Percentiles rank a stretch among this genome's conserved stretches.
Evolutionary conservation across 2,888 invertebrate genomes (phyloP).

Genomic region (Torymus aiolomorphi): DNA sequence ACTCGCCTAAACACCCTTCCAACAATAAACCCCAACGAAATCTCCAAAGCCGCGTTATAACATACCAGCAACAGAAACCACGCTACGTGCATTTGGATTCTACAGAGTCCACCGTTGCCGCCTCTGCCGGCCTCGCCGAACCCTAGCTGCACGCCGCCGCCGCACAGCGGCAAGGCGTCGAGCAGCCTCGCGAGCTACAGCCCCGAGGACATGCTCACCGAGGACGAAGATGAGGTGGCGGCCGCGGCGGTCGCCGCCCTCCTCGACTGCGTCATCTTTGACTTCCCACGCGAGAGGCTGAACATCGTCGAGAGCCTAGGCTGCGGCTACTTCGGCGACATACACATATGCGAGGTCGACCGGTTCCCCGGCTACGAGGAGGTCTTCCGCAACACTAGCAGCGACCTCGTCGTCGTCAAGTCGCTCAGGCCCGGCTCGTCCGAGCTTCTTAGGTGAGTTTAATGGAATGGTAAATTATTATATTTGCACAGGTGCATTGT

Average conservation of each 20-base stretch:
- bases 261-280: conserved; percentile 71
- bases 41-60: neutral
- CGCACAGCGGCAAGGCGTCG: conserved; percentile 73
- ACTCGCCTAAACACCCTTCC: no score
- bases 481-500: no score
- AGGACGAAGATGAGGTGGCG: conserved; percentile 76
- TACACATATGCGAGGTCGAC: conserved; percentile 82
- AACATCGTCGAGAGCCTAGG: conserved; percentile 87
- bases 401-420: conserved; percentile 84
- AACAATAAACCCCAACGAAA: no score
- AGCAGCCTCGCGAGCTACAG: conserved; percentile 75
- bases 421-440: conserved; percentile 81
- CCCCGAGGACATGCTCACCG: conserved; percentile 77
- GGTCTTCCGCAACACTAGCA: conserved; percentile 68
- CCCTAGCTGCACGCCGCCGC: conserved; percentile 73
- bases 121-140: conserved; percentile 74
- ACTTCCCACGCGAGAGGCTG: conserved; percentile 85
- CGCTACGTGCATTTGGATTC: no score
- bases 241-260: conserved; percentile 37
- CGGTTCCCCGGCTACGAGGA: conserved; percentile 73
- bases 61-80: no score
- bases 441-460: conserved; percentile 76
- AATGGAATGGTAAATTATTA: neutral
- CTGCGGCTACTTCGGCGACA: conserved; percentile 86
- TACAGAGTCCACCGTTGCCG: conserved; percentile 69